Evolutionary conservation across 2,797 vertebrate genomes (phyloP).

Genomic region (Naso thynnoides): DNA sequence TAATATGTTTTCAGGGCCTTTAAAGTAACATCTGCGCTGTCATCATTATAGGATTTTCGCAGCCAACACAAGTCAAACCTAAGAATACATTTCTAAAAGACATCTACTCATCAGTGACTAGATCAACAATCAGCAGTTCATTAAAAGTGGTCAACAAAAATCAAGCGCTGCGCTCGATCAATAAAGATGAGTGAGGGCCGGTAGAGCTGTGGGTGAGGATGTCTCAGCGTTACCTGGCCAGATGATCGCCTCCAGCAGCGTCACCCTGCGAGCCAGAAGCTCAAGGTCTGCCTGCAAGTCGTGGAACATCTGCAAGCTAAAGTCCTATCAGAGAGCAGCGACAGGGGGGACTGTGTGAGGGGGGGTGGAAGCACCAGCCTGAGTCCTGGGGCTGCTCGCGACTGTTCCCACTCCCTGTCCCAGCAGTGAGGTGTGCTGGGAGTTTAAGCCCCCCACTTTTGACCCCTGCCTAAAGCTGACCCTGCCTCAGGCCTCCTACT

Average conservation of each 20-base stretch:
- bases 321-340: constrained; percentile 95
- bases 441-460: constrained; percentile 62
- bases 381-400: constrained; percentile 77
- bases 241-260: constrained; percentile 99
- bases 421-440: constrained; percentile 55
- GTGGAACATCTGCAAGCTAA: constrained; percentile 98
- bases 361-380: constrained; percentile 67
- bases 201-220: constrained; percentile 68
- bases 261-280: constrained; percentile 99
- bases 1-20: constrained; percentile 22
- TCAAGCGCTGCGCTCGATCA: constrained; percentile 26
- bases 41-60: constrained; percentile 1
- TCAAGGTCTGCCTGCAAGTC: constrained; percentile 97
- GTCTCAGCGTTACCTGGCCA: constrained; percentile 96
- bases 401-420: constrained; percentile 76
- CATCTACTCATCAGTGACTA: constrained; percentile 30
- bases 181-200: constrained; percentile 50
- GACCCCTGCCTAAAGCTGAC: constrained; percentile 83
- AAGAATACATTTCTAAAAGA: constrained; percentile 39
- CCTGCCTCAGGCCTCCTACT: constrained; percentile 91
- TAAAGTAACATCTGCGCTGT: constrained; percentile 7
- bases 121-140: constrained; percentile 45
- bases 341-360: constrained; percentile 83
- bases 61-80: constrained; percentile 35
- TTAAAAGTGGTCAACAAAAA: constrained; percentile 33